Evolutionary conservation across 2,797 vertebrate genomes (phyloP), one percentile per base, ranked within the genome.

Genomic region (Columba guinea): DNA sequence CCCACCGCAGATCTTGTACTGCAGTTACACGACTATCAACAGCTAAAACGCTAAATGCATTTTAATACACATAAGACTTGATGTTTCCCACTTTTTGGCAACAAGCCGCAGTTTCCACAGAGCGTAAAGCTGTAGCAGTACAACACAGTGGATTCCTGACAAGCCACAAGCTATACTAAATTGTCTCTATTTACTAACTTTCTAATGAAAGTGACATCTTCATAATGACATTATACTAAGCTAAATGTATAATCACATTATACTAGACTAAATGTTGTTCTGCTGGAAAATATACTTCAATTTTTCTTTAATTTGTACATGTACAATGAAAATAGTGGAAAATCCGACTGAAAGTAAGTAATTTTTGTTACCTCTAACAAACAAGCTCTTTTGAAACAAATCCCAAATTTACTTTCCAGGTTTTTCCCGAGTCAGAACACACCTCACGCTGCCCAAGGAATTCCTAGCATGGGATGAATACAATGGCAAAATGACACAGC

Each of bases 391-490:
- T 63, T 35, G 39, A 48, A 37, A 83, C 14, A 23, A 62, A 78
- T 35, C 39, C 41, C 27, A 32, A 23, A 46, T 41, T 49, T 77
- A 53, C 51, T 83, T 51, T 59, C 81, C 41, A 23, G 69, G 35
- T 74, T 73, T 79, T 89, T 69, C 53, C 70, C 46, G 58, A 89
- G 79, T 49, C 44, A 91, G 63, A 82, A 51, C 27, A n/a, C 49
- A 56, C 62, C 21, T 82, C 79, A 64, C 52, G 14, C 27, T 10
- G 18, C 28, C 68, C 67, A 67, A 35, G 62, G 34, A 88, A 70
- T 71, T 93, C 88, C 87, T 85, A 94, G 89, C 73, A 56, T 6
- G 22, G 26, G 69, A 85, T 65, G 93, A 95, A 84, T 68, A 85
- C 82, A 95, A 84, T 55, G 93, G 91, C 71, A 64, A 89, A 87